These are phyloP conservation scores for Habroteleia sp. DNA, from an alignment of 2,888 invertebrate species.

Conservation along the genomic window DNA sequence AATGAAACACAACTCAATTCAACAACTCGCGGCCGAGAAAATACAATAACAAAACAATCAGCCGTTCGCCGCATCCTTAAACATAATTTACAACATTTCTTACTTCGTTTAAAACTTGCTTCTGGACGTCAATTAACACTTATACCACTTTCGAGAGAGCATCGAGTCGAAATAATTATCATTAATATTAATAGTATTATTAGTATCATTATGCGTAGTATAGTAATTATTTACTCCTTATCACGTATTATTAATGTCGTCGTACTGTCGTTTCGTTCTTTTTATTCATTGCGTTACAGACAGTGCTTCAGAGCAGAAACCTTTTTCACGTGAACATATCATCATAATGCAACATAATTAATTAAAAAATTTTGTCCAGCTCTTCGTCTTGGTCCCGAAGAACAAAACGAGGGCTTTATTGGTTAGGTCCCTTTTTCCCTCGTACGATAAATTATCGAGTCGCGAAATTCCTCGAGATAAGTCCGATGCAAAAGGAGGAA, in stretches of 20 bases:
- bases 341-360: conserved; percentile 34
- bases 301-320: conserved; percentile 52
- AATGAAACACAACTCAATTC: conserved; percentile 18
- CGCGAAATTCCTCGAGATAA: too few species aligned
- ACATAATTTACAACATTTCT: conserved; percentile 26
- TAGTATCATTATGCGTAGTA: conserved; percentile 38
- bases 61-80: neutral
- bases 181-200: conserved; percentile 46
- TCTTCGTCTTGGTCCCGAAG: conserved; percentile 3
- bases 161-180: conserved; percentile 54
- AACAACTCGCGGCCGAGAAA: conserved; percentile 7
- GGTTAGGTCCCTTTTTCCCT: too few species aligned
- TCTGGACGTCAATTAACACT: conserved; percentile 45
- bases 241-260: conserved; percentile 55
- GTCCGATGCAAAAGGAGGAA: conserved; percentile 5
- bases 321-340: conserved; percentile 40
- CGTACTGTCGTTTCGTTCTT: conserved; percentile 61
- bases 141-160: conserved; percentile 58
- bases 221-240: conserved; percentile 40
- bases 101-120: conserved; percentile 34
- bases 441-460: too few species aligned
- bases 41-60: conserved; percentile 13
- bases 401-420: too few species aligned
- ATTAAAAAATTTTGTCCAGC: conserved; percentile 28
- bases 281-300: conserved; percentile 56